Evolutionary conservation across 2,797 vertebrate species (phyloP).

Genomic region (Mormyrus hasselquistii): DNA sequence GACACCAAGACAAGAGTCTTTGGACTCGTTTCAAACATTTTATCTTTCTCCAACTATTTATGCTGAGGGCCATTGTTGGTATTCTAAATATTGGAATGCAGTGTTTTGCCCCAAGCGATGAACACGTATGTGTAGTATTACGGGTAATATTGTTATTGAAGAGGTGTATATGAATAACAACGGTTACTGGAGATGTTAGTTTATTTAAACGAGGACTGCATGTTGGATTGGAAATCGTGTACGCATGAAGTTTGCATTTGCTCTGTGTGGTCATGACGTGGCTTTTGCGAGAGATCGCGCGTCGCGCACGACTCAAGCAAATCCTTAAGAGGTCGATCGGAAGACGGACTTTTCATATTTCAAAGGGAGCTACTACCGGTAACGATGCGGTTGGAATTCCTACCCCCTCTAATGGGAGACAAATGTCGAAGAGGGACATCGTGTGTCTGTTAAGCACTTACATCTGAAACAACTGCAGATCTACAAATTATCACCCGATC

Average conservation of each 20-base stretch:
- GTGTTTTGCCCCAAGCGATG: neutral
- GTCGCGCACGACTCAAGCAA: neutral
- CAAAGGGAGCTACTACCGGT: constrained; percentile 15
- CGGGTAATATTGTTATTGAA: neutral
- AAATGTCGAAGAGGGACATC: constrained; percentile 32
- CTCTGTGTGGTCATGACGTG: neutral
- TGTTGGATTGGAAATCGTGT: neutral
- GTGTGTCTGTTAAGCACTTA: constrained; percentile 38
- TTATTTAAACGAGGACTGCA: neutral
- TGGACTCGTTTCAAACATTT: neutral
- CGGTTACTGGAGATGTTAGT: neutral
- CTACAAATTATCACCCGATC: constrained; percentile 46
- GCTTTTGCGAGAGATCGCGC: neutral
- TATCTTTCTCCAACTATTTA: neutral
- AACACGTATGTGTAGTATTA: neutral
- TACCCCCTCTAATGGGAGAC: constrained; percentile 22
- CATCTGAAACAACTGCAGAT: constrained; percentile 48
- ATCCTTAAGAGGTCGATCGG: neutral
- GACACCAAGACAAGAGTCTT: neutral
- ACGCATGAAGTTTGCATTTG: neutral
- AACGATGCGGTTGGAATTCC: neutral
- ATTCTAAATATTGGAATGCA: neutral
- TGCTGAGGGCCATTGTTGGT: neutral
- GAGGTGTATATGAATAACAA: neutral
- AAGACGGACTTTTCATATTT: constrained; percentile 5